Conservation (phyloP, 2,888 invertebrate genomes). For the Pseudococcus jackbeardsleyi region DNA sequence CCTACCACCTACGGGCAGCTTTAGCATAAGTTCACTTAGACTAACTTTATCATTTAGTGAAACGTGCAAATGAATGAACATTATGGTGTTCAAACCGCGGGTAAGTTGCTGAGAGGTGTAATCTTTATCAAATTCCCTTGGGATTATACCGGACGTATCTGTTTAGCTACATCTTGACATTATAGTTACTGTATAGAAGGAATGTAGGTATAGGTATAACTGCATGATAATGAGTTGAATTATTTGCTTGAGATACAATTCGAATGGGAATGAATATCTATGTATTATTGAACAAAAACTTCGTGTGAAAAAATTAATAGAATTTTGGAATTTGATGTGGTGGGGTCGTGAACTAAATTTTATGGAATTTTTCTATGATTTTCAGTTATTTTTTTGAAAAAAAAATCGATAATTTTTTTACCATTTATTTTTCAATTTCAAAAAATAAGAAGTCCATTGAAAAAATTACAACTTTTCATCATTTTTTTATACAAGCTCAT, state of each 20-base stretch:
- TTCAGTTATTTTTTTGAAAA: too few species aligned
- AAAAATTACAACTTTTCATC: too few species aligned
- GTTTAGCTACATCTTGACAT: not conserved
- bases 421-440: too few species aligned
- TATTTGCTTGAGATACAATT: not conserved
- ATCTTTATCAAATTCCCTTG: slow-evolving; percentile 18
- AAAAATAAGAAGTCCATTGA: too few species aligned
- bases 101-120: slow-evolving; percentile 10
- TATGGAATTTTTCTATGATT: too few species aligned
- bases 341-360: too few species aligned
- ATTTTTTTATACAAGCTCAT: too few species aligned
- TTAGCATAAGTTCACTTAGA: not conserved
- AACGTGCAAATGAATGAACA: not conserved
- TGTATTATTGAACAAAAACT: too few species aligned
- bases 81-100: not conserved
- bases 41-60: slow-evolving; percentile 2
- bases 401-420: too few species aligned
- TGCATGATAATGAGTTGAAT: not conserved
- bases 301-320: too few species aligned
- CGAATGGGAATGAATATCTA: too few species aligned
- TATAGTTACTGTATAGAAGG: not conserved
- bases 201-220: not conserved
- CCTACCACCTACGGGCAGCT: slow-evolving; percentile 27
- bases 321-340: too few species aligned
- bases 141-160: not conserved